Conservation (phyloP, 2,797 vertebrate genomes). For the Simalia tracyae region DNA sequence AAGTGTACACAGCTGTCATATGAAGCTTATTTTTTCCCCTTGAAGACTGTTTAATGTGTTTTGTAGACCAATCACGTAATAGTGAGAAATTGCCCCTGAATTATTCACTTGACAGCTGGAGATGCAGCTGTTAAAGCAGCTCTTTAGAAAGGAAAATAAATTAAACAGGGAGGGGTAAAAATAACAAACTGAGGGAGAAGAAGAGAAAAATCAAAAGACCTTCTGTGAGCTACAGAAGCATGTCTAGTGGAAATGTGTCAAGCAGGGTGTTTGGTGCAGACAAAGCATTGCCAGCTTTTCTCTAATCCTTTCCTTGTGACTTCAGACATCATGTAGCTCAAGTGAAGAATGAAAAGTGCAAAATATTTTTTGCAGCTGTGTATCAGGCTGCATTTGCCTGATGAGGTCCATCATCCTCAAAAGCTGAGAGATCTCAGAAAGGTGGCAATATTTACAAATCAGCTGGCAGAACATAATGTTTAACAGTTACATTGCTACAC, state of each 20-base stretch:
- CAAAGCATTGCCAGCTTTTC: slow-evolving; percentile 49
- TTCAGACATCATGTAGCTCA: slow-evolving; percentile 34
- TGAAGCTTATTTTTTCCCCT: slow-evolving; percentile 49
- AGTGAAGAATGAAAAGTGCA: not conserved
- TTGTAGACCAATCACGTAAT: slow-evolving; percentile 64
- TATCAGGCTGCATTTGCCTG: slow-evolving; percentile 52
- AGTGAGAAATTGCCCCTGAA: slow-evolving; percentile 55
- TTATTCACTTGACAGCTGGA: slow-evolving; percentile 67
- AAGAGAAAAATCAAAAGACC: slow-evolving; percentile 34
- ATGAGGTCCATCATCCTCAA: slow-evolving; percentile 52
- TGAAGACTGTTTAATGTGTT: slow-evolving; percentile 59
- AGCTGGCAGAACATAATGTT: slow-evolving; percentile 35
- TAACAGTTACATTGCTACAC: slow-evolving; percentile 22
- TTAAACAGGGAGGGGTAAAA: slow-evolving; percentile 56
- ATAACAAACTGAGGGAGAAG: slow-evolving; percentile 55
- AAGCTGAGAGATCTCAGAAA: slow-evolving; percentile 54
- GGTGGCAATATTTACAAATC: slow-evolving; percentile 62
- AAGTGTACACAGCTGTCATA: slow-evolving; percentile 48
- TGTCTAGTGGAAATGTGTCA: slow-evolving; percentile 37
- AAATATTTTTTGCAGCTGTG: slow-evolving; percentile 50
- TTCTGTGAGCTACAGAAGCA: slow-evolving; percentile 16
- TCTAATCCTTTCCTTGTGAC: slow-evolving; percentile 28
- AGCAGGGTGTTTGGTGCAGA: slow-evolving; percentile 39
- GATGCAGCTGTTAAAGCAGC: slow-evolving; percentile 62
- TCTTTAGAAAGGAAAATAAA: slow-evolving; percentile 66